Evolutionary conservation across 2,888 invertebrate species (phyloP).

Genomic region (Mechanitis mazaeus): DNA sequence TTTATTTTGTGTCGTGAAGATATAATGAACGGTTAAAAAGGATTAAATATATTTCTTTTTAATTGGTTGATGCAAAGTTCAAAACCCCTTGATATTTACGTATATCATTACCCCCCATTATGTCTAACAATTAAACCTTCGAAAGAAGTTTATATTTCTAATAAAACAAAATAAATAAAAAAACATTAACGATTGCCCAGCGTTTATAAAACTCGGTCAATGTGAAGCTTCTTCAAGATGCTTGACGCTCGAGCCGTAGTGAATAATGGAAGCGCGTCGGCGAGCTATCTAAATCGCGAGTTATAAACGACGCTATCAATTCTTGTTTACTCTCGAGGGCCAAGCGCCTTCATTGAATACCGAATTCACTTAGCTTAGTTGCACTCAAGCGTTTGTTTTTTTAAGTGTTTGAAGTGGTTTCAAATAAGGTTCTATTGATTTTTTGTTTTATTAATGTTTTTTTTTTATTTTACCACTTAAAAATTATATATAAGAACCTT

Average conservation of each 20-base stretch:
- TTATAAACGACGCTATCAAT: slow-evolving; percentile 69
- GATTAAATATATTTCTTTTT: too few species aligned
- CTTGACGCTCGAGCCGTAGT: slow-evolving; percentile 27
- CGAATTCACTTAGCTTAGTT: slow-evolving; percentile 11
- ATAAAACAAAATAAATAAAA: too few species aligned
- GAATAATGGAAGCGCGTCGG: slow-evolving; percentile 39
- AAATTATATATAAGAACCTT: too few species aligned
- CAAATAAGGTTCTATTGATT: neutral
- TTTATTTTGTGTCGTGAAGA: too few species aligned
- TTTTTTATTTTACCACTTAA: neutral
- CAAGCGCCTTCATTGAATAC: slow-evolving; percentile 37
- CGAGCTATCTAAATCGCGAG: slow-evolving; percentile 60
- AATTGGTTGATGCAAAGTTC: too few species aligned
- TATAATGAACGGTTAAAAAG: too few species aligned
- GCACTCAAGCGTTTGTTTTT: slow-evolving; percentile 17
- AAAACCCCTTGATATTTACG: too few species aligned
- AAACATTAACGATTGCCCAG: slow-evolving; percentile 20
- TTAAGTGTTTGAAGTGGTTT: neutral
- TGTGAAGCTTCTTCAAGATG: slow-evolving; percentile 19
- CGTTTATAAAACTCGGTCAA: slow-evolving; percentile 13
- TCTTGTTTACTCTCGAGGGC: slow-evolving; percentile 55
- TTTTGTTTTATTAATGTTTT: neutral
- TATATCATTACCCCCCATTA: too few species aligned
- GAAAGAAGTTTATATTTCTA: neutral
- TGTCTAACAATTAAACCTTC: neutral